These are phyloP conservation scores for Adineta ricciae DNA, from an alignment of 2,888 invertebrate species.

Conservation along the genomic window DNA sequence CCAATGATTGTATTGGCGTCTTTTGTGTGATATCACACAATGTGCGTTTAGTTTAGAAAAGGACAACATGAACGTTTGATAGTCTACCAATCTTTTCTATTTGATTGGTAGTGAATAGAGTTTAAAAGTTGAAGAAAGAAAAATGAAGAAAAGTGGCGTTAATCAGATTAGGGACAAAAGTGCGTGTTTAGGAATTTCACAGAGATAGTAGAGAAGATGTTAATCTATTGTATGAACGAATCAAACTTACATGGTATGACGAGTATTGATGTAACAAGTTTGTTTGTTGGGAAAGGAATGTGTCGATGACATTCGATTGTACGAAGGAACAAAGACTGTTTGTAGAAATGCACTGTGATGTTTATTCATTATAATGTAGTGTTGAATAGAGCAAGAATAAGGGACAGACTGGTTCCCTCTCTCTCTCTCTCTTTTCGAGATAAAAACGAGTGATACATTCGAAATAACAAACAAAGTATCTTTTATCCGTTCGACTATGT, in stretches of 20 bases:
- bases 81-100: neutral
- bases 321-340: neutral
- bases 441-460: neutral
- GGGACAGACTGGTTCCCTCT: neutral
- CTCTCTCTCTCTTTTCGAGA: neutral
- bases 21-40: neutral
- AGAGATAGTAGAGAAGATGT: too few species aligned
- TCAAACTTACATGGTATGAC: neutral
- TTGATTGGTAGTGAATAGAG: neutral
- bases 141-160: neutral
- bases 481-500: neutral
- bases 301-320: neutral
- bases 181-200: too few species aligned
- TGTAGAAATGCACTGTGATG: neutral
- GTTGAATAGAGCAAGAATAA: neutral
- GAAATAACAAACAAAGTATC: neutral
- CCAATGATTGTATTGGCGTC: slow-evolving; percentile 5
- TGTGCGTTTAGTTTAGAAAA: slow-evolving; percentile 7
- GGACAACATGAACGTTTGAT: neutral
- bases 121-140: neutral
- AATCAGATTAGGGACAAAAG: too few species aligned
- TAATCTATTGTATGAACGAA: too few species aligned
- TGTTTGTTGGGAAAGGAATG: neutral
- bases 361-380: neutral
- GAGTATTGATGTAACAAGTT: neutral